Conservation (phyloP, 1,140 invertebrate genomes). For the Aphelinus certus region DNA sequence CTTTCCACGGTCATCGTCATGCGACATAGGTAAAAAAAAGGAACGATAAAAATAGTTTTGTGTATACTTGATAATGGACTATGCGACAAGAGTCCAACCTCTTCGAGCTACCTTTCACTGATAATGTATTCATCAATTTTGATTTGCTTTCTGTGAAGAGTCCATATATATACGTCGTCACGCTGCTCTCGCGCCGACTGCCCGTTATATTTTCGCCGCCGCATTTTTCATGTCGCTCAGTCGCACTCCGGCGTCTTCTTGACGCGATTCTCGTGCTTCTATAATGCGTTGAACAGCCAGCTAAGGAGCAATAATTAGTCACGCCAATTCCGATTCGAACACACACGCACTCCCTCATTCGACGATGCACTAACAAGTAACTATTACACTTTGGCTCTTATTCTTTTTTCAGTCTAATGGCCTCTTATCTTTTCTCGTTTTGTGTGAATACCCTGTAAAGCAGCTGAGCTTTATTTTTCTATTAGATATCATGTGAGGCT, state of each 20-base stretch:
- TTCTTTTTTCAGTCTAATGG: too few relatives aligned
- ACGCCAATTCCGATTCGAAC: not conserved
- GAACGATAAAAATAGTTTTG: not conserved
- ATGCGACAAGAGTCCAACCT: constrained; percentile 6
- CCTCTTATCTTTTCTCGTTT: too few relatives aligned
- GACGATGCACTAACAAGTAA: constrained; percentile 32
- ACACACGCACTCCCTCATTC: not conserved
- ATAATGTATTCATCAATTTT: constrained; percentile 8
- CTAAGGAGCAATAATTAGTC: not conserved
- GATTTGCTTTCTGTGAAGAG: too few relatives aligned
- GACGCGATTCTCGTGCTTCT: constrained; percentile 18
- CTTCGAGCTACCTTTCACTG: constrained; percentile 1
- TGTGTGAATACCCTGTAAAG: too few relatives aligned
- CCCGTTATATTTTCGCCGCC: not conserved
- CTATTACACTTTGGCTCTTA: not conserved
- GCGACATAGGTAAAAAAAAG: not conserved
- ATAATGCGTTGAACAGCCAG: constrained; percentile 8
- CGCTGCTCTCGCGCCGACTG: not conserved
- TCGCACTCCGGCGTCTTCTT: constrained; percentile 19
- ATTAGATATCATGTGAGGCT: too few relatives aligned
- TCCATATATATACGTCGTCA: too few relatives aligned
- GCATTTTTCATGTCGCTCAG: constrained; percentile 22
- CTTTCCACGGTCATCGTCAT: not conserved
- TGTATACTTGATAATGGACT: not conserved
- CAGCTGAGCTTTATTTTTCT: too few relatives aligned